Evolutionary conservation across 2,888 invertebrate species (phyloP), one percentile per base, ranked within the genome.

Genomic region (Sphaerophoria taeniata): DNA sequence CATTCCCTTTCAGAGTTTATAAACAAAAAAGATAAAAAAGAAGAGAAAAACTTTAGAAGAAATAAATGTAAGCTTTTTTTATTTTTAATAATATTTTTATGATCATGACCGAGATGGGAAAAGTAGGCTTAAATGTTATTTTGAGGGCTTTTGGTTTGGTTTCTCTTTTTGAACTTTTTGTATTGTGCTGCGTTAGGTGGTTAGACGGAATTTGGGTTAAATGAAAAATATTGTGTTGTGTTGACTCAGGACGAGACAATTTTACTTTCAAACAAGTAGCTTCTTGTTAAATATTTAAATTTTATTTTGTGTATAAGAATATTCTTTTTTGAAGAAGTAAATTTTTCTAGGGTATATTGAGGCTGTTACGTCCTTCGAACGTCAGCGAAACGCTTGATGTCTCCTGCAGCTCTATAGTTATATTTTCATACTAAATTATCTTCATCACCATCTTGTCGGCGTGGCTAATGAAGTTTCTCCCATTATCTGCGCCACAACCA

Each of bases 81-180:
- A 55, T 65, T 74, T 73, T 74, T 65, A 47, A 67, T 65, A 36
- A 74, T 74, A 74, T 67, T 74, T 74, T 67, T 74, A 74, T 63
- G 74, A 58, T 56, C 31, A 36, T 49, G 55, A 16, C 24, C 47
- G 56, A 34, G 47, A 14, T 72, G 53, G 53, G 67, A 53, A 43
- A 67, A 67, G 67, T 67, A 36, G 65, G 51, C 47, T 63, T 31
- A 33, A 63, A 63, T 36, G 16, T 58, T 39, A 39, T 58, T 39
- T 36, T 7, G 16, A 36, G 7, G 5, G 36, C 2, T 39, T n/a
- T 33, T 45, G 6, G 4, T 43, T 43, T 43, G 6, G 43, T 61
- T 33, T 45, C 9, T 45, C 31, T 45, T 45, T 45, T 16, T 0
- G 9, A 33, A 9, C 31, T 7, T n/a, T n/a, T n/a, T n/a, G n/a